Percentiles rank a stretch among this genome's conserved stretches.
Conservation (phyloP, 2,888 invertebrate species). For the Agriotes lineatus region DNA sequence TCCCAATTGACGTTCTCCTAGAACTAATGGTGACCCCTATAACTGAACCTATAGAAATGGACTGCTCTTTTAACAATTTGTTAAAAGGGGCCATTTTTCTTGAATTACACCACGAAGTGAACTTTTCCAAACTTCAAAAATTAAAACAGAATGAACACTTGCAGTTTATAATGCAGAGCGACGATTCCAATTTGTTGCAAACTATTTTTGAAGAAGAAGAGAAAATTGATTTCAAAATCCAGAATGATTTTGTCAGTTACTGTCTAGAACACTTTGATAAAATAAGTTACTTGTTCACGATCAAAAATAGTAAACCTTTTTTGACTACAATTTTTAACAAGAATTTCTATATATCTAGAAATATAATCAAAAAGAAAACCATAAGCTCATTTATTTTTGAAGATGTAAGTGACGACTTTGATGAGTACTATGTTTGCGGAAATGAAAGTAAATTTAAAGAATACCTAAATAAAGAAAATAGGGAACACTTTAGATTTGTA, state of each 20-base stretch:
- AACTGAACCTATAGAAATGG: conserved; percentile 4
- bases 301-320: not conserved
- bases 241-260: conserved; percentile 6
- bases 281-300: conserved; percentile 24
- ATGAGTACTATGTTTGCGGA: conserved; percentile 21
- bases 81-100: conserved; percentile 10
- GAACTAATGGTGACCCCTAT: not conserved
- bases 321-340: conserved; percentile 24
- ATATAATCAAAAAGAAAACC: conserved; percentile 10
- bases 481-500: not conserved
- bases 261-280: conserved; percentile 28
- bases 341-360: conserved; percentile 31
- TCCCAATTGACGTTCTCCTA: conserved; percentile 5
- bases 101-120: conserved; percentile 18
- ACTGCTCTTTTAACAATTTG: conserved; percentile 12
- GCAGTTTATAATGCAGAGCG: conserved; percentile 17
- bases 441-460: conserved; percentile 12
- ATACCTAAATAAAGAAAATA: not conserved
- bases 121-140: not conserved
- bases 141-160: not conserved
- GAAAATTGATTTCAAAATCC: not conserved
- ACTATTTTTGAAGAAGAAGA: not conserved
- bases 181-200: not conserved
- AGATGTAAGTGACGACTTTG: not conserved
- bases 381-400: conserved; percentile 16